These are phyloP conservation scores for Parauchenoglanis punctatus DNA, from an alignment of 2,797 vertebrate species.

Conservation along the genomic window DNA sequence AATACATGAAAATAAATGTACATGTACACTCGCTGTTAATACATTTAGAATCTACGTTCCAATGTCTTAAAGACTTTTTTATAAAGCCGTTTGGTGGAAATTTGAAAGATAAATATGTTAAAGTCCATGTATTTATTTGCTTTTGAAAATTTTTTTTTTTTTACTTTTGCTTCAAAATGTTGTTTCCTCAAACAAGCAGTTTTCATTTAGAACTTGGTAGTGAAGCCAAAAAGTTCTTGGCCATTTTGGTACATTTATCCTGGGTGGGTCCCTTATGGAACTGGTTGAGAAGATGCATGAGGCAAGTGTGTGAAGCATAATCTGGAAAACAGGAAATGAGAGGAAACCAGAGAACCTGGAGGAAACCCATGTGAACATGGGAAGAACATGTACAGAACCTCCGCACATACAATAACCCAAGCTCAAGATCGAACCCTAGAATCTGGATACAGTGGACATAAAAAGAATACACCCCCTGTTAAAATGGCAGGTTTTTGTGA, in stretches of 20 bases:
- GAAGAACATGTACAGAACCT: not conserved
- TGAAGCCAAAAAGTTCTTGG: not conserved
- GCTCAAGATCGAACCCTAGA: not conserved
- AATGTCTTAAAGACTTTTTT: not conserved
- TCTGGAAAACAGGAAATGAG: not conserved
- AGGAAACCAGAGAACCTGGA: not conserved
- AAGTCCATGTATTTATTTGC: not conserved
- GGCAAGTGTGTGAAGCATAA: not conserved
- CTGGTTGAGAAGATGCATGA: not conserved
- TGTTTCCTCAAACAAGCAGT: not conserved
- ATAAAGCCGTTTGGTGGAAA: not conserved
- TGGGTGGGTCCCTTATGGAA: not conserved
- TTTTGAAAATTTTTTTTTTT: too few species aligned
- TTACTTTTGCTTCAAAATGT: too few species aligned
- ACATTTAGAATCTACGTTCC: not conserved
- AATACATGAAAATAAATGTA: too few species aligned
- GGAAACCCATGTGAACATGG: not conserved
- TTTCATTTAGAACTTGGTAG: not conserved
- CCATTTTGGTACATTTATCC: not conserved
- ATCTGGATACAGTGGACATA: too few species aligned
- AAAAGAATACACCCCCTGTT: too few species aligned
- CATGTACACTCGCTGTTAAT: not conserved
- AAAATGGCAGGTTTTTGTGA: too few species aligned
- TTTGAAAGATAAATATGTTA: not conserved
- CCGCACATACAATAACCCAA: not conserved